Evolutionary conservation across 2,888 invertebrate species (phyloP), one percentile per base, ranked within the genome.

Genomic region (Polydesmus complanatus): DNA sequence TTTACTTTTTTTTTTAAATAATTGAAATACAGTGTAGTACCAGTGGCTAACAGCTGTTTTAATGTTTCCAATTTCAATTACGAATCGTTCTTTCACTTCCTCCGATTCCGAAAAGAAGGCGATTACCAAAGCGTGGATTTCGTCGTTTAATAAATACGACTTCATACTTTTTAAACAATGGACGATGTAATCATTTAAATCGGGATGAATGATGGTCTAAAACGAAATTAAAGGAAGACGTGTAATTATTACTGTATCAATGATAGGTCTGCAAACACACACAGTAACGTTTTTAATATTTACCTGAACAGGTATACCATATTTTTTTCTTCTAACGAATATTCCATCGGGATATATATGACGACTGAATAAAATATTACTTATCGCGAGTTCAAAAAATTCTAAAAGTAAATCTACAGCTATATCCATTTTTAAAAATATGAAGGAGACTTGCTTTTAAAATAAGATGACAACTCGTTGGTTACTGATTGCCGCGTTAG

Each of bases 241-340:
- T 2, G 53, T 19, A 19, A 19, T 8, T 21, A 8, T n/a, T n/a
- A n/a, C n/a, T n/a, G n/a, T n/a, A n/a, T n/a, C n/a, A n/a, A n/a
- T n/a, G n/a, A n/a, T n/a, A n/a, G n/a, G n/a, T n/a, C n/a, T n/a
- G n/a, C n/a, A n/a, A n/a, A n/a, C n/a, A n/a, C n/a, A n/a, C n/a
- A n/a, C n/a, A n/a, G n/a, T n/a, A n/a, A n/a, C n/a, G n/a, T n/a
- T n/a, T n/a, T 53, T 53, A 25, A 53, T 19, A 14, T 14, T 54
- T 54, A 54, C 54, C 23, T 25, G 54, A 1, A 54, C n/a, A 5
- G 54, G 54, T 26, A 54, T 54, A 27, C 54, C 54, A 27, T 54
- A 54, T 27, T 54, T 54, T 27, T 27, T 54, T 21, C 26, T 26
- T n/a, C 11, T 27, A 18, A 27, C 26, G n/a, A 54, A 54, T 21